Conservation (phyloP, 92 coral and sea anemone species). For the Palythoa grandis region DNA sequence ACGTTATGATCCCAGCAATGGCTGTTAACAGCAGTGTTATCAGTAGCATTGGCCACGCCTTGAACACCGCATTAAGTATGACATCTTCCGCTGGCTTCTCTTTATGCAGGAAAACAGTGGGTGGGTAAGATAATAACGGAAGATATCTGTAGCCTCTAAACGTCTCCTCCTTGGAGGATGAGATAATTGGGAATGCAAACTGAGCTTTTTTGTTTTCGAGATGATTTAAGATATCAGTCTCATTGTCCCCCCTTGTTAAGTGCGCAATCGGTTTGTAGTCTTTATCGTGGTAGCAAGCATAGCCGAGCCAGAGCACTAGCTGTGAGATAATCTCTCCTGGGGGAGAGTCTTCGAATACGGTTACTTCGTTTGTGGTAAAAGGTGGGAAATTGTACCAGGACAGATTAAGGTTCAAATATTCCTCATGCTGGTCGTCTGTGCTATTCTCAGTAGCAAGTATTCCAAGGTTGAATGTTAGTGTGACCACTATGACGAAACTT, state of each 20-base stretch:
- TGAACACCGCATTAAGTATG: conserved; percentile 14
- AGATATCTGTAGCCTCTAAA: conserved; percentile 22
- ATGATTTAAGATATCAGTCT: conserved; percentile 14
- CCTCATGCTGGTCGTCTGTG: no score
- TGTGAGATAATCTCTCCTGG: conserved; percentile 35
- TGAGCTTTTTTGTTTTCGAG: background rate
- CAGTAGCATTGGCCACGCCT: conserved; percentile 32
- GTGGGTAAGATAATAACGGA: conserved; percentile 17
- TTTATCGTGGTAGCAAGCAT: background rate
- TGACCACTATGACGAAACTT: no score
- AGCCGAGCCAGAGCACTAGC: background rate
- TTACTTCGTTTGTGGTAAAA: conserved; percentile 11
- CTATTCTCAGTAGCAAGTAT: no score
- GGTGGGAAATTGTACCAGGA: conserved; percentile 37
- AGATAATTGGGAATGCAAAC: conserved; percentile 23
- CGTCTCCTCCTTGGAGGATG: background rate
- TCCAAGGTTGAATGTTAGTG: no score
- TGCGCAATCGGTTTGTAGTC: background rate
- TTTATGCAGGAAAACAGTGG: conserved; percentile 8
- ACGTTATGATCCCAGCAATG: background rate
- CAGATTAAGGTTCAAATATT: background rate
- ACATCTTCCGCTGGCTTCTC: conserved; percentile 1
- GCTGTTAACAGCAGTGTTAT: conserved; percentile 24
- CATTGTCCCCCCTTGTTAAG: conserved; percentile 2
- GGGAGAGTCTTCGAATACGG: background rate